phyloP scores from a whole-genome alignment of 2,888 invertebrate species.

The Apodemia mormo region DNA sequence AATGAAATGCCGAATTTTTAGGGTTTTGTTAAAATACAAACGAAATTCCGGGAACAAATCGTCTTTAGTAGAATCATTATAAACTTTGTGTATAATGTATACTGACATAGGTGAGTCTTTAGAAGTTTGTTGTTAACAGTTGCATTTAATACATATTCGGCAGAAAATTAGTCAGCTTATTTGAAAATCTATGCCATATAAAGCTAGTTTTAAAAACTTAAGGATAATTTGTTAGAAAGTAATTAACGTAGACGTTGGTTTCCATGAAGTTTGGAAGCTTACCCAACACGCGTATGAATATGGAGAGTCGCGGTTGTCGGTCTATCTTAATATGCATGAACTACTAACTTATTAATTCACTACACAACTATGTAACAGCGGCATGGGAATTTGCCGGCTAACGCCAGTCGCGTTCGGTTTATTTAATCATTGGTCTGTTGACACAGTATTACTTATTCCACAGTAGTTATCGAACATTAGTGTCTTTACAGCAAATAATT shows the following conservation, averaged over 20 bases:
- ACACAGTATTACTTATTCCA: constrained; percentile 38
- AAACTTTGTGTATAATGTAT: too few species aligned
- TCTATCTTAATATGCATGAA: constrained; percentile 64
- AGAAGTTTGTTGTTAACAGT: too few species aligned
- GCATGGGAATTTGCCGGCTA: constrained; percentile 36
- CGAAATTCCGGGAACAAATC: too few species aligned
- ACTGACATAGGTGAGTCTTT: too few species aligned
- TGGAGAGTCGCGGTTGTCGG: constrained; percentile 53
- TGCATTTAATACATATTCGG: too few species aligned
- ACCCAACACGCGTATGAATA: constrained; percentile 51
- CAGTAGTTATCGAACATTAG: constrained; percentile 35
- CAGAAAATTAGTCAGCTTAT: not conserved
- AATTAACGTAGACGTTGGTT: constrained; percentile 20
- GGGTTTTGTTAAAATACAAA: too few species aligned
- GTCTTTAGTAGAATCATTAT: too few species aligned
- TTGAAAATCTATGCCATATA: not conserved
- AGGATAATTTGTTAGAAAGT: not conserved
- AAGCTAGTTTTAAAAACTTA: not conserved
- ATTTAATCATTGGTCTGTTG: constrained; percentile 42
- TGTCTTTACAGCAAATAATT: constrained; percentile 38
- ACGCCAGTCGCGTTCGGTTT: constrained; percentile 39
- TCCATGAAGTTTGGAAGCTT: constrained; percentile 27
- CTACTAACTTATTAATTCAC: constrained; percentile 63
- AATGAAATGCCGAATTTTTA: too few species aligned
- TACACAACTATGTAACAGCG: constrained; percentile 49